Evolutionary conservation across 2,113 vertebrate genomes (phyloP), one percentile per base, ranked within the genome.

Genomic region (Aythya baeri): DNA sequence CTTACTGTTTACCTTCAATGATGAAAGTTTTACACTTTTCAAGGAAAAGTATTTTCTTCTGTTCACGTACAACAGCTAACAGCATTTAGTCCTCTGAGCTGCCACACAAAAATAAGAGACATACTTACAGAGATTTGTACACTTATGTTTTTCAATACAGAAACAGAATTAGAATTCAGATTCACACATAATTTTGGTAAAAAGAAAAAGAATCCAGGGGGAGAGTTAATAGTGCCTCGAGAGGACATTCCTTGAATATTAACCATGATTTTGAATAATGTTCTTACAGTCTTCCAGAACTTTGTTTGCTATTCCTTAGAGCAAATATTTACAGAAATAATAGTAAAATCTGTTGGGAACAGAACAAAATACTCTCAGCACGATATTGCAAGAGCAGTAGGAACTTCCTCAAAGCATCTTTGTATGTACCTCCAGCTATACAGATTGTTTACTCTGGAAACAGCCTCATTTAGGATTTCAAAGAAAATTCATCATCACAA

Each of bases 261-360:
- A 86, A 71, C 67, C 20, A 7, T 10, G 6, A 59, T 85, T 95
- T 82, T 66, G 44, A 93, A 89, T 38, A 78, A 75, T 26, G 32
- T 41, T 88, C 87, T 80, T 52, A 25, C 31, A 75, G 59, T 4
- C 85, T 81, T 27, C 83, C 85, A 78, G 73, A 91, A 72, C 75
- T 4, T 67, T 96, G 82, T 93, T 95, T 96, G 93, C 63, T 88
- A 36, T 84, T 88, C 65, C 77, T 93, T 32, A 49, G 82, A 88
- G 82, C 85, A 97, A 97, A 96, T 96, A 93, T 95, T 97, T 97
- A 95, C 94, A 93, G 91, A 91, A 91, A 94, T 75, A 94, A 96
- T 13, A 93, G 72, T 59, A 78, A 54, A 79, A 93, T 95, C 90
- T 94, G 89, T 87, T 97, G 89, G 94, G 91, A 96, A 94, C 88